A percentile compares a stretch with the other conserved stretches of the same genome.
Evolutionary conservation across 35 echinoderm and acorn worm species (phyloP).

Genomic region (Amphiura filiformis): DNA sequence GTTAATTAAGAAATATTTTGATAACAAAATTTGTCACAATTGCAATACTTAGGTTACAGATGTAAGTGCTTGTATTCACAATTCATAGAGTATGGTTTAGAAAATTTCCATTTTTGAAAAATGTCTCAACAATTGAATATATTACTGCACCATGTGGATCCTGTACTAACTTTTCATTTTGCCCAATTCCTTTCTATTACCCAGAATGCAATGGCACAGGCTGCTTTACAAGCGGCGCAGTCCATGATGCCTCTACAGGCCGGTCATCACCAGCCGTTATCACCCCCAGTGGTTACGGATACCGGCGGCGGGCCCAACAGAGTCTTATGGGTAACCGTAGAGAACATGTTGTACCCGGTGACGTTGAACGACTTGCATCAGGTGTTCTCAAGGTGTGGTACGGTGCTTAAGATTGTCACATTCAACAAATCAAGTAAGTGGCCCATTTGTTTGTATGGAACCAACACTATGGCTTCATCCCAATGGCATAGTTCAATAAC

Average conservation of each 20-base stretch:
- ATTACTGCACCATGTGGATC: too few species aligned
- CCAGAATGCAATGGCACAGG: conserved; percentile 83
- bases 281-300: conserved; percentile 57
- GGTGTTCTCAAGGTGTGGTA: conserved; percentile 85
- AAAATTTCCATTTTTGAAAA: too few species aligned
- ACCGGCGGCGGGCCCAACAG: conserved; percentile 77
- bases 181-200: background rate
- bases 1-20: too few species aligned
- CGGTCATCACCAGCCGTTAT: conserved; percentile 40
- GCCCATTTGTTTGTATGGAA: background rate
- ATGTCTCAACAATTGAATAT: too few species aligned
- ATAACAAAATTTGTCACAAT: too few species aligned
- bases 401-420: conserved; percentile 92
- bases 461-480: background rate
- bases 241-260: conserved; percentile 50
- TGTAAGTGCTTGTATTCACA: too few species aligned
- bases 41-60: too few species aligned
- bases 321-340: conserved; percentile 79
- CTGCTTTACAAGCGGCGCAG: conserved; percentile 76
- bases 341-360: conserved; percentile 88
- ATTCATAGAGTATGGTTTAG: too few species aligned
- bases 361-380: conserved; percentile 83
- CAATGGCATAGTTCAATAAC: too few species aligned
- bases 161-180: too few species aligned
- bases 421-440: conserved; percentile 94